Base-by-base conservation (phyloP, 92 coral and sea anemone species). In the Virgularia gustaviana region DNA sequence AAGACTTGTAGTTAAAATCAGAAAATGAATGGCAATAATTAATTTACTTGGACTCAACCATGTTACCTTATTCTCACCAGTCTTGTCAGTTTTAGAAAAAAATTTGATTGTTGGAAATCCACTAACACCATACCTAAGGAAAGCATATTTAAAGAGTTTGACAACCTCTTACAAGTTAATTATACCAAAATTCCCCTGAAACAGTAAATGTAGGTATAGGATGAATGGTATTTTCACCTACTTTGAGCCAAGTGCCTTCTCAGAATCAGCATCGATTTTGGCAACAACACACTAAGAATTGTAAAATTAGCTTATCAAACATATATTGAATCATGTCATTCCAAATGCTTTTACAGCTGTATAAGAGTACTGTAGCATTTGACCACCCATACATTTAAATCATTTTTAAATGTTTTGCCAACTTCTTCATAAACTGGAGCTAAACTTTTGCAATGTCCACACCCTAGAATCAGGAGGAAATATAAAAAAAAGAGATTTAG, bases 21-120 rank as follows among this genome's bases (percentile, higher is more conserved):
- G n/a, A n/a, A n/a, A n/a, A n/a, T n/a, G n/a, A n/a, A n/a, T n/a
- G n/a, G n/a, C n/a, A n/a, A n/a, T n/a, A n/a, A n/a, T n/a, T n/a
- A n/a, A n/a, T n/a, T n/a, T n/a, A n/a, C n/a, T n/a, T n/a, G n/a
- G n/a, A n/a, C n/a, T n/a, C n/a, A n/a, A n/a, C n/a, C n/a, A n/a
- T n/a, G n/a, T n/a, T n/a, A n/a, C n/a, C n/a, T n/a, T 90, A 83
- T 89, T 91, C 60, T 89, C 94, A 71, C 90, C 97, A 32, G 83
- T 89, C 74, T 90, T 85, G 75, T 85, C 88, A 65, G 49, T 76
- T 38, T 80, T 88, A 22, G 97, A 82, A 32, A 90, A 90, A 64
- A 90, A 88, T 70, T 90, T 90, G 71, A 90, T 77, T 15, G 97
- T 90, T 36, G 97, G 97, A 58, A 67, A 90, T 11, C 97, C 97